Evolutionary conservation across 1,140 invertebrate species (phyloP), one percentile per base, ranked within the genome.

Genomic region (Drosophila dunni): DNA sequence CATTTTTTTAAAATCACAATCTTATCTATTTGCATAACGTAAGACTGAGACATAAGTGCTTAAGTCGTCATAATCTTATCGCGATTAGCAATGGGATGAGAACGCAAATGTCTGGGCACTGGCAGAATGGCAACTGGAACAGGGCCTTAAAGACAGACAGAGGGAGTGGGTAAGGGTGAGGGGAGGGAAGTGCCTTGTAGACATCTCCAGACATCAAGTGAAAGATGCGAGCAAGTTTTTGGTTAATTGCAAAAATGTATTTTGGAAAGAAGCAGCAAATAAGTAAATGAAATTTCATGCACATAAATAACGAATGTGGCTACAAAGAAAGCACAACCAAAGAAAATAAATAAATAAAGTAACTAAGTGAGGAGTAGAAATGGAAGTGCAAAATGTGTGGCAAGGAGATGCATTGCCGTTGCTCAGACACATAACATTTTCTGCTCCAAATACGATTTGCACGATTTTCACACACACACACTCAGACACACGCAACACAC

Each of bases 381-480:
- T 10, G 33, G 8, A 8, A 42, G 40, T 40, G 44, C 29, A 15
- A 20, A 7, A 36, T 56, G 24, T 45, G 20, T 8, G 45, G 40
- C 15, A 46, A 50, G 50, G 24, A 40, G 54, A 29, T 36, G 63
- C 69, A 53, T 33, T 36, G 50, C n/a, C 60, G 53, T 29, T 57
- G 63, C 50, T 42, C 58, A 88, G 83, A 79, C 68, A 71, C 83
- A 86, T 88, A 89, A 83, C 68, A 86, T 86, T 86, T 86, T 86
- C 84, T 89, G 83, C 83, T 89, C 83, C 79, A 86, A 79, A 89
- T 89, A 86, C 83, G 83, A 76, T 86, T 89, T 89, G 83, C 83
- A 86, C 79, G 88, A 88, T 79, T 86, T 86, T 60, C 54, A 82
- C 63, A 84, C 74, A 76, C 34, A 70, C 36, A 62, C 36, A 66